Percentiles rank a stretch among this genome's conserved stretches.
phyloP scores from a whole-genome alignment of 2,797 vertebrate genomes.

The Clarias pachynema region DNA sequence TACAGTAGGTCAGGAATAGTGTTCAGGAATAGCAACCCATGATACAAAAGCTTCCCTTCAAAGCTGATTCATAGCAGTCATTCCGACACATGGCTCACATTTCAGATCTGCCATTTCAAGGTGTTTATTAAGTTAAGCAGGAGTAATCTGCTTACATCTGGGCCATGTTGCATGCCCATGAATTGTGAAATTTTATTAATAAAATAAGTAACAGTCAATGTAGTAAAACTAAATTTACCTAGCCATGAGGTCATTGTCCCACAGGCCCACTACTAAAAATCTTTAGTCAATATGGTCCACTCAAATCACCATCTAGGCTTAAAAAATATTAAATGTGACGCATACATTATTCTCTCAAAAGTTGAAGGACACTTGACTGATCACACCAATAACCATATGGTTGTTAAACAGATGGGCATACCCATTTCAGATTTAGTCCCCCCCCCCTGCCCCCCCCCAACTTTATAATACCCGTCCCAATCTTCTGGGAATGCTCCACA shows the following conservation, averaged over 20 bases:
- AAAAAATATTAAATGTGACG: not conserved
- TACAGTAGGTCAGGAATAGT: not conserved
- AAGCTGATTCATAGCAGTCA: not conserved
- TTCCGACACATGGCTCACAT: not conserved
- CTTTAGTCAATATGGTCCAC: not conserved
- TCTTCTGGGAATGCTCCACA: not conserved
- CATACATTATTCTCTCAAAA: not conserved
- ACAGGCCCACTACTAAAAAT: not conserved
- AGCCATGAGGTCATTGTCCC: not conserved
- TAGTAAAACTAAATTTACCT: not conserved
- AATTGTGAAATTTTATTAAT: not conserved
- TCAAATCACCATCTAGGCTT: not conserved
- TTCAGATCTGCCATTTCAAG: not conserved
- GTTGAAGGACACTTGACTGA: not conserved
- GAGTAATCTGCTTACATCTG: not conserved
- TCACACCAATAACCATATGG: not conserved
- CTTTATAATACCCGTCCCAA: not conserved
- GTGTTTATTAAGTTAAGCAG: constrained; percentile 5
- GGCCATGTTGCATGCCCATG: not conserved
- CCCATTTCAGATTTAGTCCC: not conserved
- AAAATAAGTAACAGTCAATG: not conserved
- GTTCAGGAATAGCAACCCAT: not conserved
- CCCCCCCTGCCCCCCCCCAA: no score
- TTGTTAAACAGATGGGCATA: not conserved
- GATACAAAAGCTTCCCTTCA: not conserved